phyloP scores from a whole-genome alignment of 2,113 vertebrate genomes.

The Chionomys nivalis region DNA sequence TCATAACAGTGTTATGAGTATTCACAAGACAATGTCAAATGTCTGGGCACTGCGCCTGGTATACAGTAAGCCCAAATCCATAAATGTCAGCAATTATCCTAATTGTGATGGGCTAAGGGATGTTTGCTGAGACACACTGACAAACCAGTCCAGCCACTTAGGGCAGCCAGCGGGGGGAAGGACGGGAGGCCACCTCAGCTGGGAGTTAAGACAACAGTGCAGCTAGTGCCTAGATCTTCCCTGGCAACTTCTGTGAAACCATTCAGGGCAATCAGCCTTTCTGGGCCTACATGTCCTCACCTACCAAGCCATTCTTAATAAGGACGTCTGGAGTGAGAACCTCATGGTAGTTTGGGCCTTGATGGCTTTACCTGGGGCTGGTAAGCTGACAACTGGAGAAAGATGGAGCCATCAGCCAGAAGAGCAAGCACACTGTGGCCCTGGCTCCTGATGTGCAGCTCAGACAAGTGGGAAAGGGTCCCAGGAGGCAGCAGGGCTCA shows the following conservation, averaged over 20 bases:
- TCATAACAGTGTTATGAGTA: conserved; percentile 51
- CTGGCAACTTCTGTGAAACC: background rate
- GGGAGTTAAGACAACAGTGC: background rate
- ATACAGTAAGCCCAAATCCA: background rate
- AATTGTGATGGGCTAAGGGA: conserved; percentile 52
- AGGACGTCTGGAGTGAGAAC: background rate
- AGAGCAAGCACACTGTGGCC: background rate
- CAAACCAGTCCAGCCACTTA: background rate
- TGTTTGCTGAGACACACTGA: conserved; percentile 43
- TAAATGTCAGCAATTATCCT: conserved; percentile 51
- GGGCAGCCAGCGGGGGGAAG: background rate
- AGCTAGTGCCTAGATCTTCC: background rate
- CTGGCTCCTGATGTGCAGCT: background rate
- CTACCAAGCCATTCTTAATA: background rate
- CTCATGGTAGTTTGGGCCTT: background rate
- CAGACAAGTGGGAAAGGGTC: background rate
- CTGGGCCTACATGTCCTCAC: background rate
- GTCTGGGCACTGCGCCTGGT: background rate
- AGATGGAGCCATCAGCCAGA: background rate
- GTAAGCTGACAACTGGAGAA: background rate
- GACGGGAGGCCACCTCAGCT: background rate
- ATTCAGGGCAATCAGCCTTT: background rate
- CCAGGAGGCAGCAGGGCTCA: background rate
- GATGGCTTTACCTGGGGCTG: background rate
- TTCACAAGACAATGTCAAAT: background rate